Evolutionary conservation across 2,797 vertebrate genomes (phyloP).

Genomic region (Chrosomus eos): DNA sequence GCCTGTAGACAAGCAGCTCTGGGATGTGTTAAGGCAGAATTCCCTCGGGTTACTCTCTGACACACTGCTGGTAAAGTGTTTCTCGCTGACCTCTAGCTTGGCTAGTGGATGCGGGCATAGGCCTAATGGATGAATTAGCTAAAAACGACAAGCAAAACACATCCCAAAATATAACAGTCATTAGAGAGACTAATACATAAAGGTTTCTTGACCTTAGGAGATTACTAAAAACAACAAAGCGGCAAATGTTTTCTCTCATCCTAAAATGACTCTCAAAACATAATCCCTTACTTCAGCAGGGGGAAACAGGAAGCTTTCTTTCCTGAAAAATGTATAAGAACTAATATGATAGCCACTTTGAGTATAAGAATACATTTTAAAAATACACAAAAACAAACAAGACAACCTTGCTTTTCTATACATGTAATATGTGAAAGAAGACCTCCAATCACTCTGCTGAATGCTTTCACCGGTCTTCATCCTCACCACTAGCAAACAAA

Average conservation of each 20-base stretch:
- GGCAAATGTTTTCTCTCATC: constrained; percentile 18
- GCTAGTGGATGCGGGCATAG: background rate
- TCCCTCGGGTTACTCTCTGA: constrained; percentile 23
- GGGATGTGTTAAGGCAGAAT: constrained; percentile 38
- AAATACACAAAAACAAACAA: constrained; percentile 6
- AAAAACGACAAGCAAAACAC: constrained; percentile 39
- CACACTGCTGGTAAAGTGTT: constrained; percentile 35
- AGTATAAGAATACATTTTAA: background rate
- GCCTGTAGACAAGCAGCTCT: constrained; percentile 35
- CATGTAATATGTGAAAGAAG: background rate
- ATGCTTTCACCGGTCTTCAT: constrained; percentile 8
- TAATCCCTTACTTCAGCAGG: constrained; percentile 6
- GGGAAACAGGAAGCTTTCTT: background rate
- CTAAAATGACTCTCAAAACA: background rate
- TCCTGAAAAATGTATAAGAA: background rate
- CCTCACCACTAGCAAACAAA: background rate
- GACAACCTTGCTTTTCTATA: background rate
- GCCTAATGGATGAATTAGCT: constrained; percentile 29
- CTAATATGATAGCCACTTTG: background rate
- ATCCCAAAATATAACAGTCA: constrained; percentile 24
- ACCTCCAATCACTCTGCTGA: background rate
- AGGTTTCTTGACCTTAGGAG: constrained; percentile 6
- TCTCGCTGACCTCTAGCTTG: constrained; percentile 26
- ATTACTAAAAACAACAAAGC: constrained; percentile 26
- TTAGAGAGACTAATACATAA: constrained; percentile 40